Conservation (phyloP, 2,113 vertebrate genomes). For the Actinemys pallida region DNA sequence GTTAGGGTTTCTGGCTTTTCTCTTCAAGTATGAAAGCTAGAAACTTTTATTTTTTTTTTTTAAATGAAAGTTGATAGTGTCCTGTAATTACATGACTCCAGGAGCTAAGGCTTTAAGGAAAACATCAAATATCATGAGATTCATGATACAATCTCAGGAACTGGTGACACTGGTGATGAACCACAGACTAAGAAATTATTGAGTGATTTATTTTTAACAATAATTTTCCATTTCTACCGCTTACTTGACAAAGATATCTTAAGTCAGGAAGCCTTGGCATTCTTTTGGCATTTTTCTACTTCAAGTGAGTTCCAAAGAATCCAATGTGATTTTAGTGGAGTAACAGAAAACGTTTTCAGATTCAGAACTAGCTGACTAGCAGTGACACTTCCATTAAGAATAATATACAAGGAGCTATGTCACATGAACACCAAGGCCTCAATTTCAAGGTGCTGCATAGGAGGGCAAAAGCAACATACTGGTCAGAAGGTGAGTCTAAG, state of each 20-base stretch:
- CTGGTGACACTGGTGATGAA: not conserved
- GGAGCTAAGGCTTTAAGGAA: not conserved
- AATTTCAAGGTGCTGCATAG: not conserved
- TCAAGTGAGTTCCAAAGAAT: not conserved
- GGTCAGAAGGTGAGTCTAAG: not conserved
- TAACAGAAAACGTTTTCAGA: not conserved
- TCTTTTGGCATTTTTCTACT: not conserved
- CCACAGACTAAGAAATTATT: no score
- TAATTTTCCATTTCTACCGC: no score
- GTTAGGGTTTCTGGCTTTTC: not conserved
- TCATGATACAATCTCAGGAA: not conserved
- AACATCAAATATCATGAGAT: not conserved
- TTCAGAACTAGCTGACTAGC: not conserved
- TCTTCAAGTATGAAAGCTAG: not conserved
- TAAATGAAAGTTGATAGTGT: not conserved
- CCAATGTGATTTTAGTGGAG: rapidly evolving
- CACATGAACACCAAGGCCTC: not conserved
- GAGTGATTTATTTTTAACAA: no score
- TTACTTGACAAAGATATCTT: not conserved
- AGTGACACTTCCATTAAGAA: not conserved
- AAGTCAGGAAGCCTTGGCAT: not conserved
- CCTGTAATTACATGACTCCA: not conserved
- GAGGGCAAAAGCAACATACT: not conserved
- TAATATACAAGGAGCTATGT: not conserved
- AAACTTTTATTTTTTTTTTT: not conserved